These are phyloP conservation scores for Diloba caeruleocephala DNA, from an alignment of 2,888 invertebrate species.

Conservation along the genomic window DNA sequence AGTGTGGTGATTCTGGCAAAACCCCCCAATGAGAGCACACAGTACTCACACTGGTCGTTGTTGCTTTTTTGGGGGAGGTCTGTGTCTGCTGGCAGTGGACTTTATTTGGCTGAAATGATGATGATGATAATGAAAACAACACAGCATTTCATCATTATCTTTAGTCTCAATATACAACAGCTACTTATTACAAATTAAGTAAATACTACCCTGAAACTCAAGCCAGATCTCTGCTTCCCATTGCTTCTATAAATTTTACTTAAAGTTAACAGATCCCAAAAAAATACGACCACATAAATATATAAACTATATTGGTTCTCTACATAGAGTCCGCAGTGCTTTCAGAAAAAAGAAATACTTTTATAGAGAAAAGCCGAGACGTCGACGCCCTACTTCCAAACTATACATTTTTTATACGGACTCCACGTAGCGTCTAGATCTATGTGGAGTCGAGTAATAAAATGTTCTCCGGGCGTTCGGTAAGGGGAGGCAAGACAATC, in stretches of 20 bases:
- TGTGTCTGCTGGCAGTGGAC: too few relatives aligned
- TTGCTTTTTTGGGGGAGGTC: too few relatives aligned
- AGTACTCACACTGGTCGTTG: too few relatives aligned
- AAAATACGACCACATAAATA: constrained; percentile 29
- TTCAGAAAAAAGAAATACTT: constrained; percentile 44
- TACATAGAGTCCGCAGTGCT: constrained; percentile 23
- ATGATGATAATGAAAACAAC: too few relatives aligned
- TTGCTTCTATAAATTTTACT: constrained; percentile 9
- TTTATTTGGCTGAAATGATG: too few relatives aligned
- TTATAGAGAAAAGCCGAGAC: constrained; percentile 30
- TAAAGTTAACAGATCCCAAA: constrained; percentile 5
- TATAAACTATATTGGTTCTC: constrained; percentile 35
- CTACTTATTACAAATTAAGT: too few relatives aligned
- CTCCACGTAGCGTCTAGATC: constrained; percentile 28
- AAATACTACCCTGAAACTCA: not conserved
- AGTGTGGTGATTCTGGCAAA: too few relatives aligned
- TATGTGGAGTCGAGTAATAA: constrained; percentile 44
- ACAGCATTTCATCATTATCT: too few relatives aligned
- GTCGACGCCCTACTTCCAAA: constrained; percentile 38
- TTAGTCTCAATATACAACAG: too few relatives aligned
- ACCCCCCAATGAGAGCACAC: too few relatives aligned
- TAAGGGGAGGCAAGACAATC: constrained; percentile 10
- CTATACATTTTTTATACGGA: constrained; percentile 50
- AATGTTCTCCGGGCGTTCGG: constrained; percentile 28
- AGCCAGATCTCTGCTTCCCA: not conserved